phyloP scores from a whole-genome alignment of 2,888 invertebrate species.

The Patella depressa region DNA sequence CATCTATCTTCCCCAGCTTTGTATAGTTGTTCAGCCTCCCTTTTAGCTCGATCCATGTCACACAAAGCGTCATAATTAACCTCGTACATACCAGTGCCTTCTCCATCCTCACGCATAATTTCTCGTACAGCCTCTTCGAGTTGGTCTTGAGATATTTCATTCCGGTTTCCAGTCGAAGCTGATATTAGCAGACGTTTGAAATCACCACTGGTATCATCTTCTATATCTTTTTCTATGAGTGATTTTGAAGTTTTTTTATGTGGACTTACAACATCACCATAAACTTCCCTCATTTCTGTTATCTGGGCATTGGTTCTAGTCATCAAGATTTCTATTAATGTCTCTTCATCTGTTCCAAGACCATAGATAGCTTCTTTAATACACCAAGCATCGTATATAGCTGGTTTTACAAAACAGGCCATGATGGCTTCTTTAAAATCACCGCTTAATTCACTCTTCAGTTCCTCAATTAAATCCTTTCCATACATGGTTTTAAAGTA shows the following conservation, averaged over 20 bases:
- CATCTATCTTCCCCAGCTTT: constrained; percentile 65
- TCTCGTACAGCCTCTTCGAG: constrained; percentile 62
- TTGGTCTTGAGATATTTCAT: constrained; percentile 49
- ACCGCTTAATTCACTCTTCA: constrained; percentile 64
- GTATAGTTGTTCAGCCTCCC: constrained; percentile 59
- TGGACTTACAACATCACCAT: constrained; percentile 53
- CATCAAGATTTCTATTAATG: constrained; percentile 68
- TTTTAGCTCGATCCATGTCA: constrained; percentile 47
- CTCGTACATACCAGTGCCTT: constrained; percentile 60
- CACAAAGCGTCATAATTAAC: constrained; percentile 60
- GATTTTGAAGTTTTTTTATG: constrained; percentile 37
- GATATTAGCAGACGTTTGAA: constrained; percentile 92
- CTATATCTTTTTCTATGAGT: constrained; percentile 83
- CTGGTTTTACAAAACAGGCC: constrained; percentile 67
- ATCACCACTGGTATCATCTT: constrained; percentile 90
- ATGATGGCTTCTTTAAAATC: constrained; percentile 62
- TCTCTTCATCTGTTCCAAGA: constrained; percentile 67
- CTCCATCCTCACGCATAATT: constrained; percentile 44
- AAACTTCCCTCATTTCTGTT: constrained; percentile 52
- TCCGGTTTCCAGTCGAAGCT: constrained; percentile 63
- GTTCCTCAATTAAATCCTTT: constrained; percentile 64
- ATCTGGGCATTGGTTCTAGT: constrained; percentile 68
- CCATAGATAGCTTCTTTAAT: constrained; percentile 68
- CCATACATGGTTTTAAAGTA: constrained; percentile 90
- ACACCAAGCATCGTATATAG: constrained; percentile 69